Conservation (phyloP, 2,888 invertebrate species). For the Protula sp. region DNA sequence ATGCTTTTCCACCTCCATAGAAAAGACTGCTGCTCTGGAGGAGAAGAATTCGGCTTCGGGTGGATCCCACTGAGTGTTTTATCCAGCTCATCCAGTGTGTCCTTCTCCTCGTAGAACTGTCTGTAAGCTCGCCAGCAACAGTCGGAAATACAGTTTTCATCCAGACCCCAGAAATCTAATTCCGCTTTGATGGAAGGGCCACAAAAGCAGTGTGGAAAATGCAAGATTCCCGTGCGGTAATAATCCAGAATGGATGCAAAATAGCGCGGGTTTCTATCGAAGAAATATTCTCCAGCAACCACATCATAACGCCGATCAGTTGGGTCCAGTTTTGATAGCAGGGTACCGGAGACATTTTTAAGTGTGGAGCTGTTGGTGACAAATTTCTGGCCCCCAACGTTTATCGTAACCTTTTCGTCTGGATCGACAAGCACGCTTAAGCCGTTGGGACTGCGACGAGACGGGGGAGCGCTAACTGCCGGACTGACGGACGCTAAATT, state of each 20-base stretch:
- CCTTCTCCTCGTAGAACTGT: not conserved
- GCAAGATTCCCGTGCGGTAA: conserved; percentile 27
- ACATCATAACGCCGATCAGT: not conserved
- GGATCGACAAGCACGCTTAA: not conserved
- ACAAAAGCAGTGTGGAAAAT: conserved; percentile 27
- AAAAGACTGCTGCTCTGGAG: no score
- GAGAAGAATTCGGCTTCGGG: no score
- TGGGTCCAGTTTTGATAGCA: not conserved
- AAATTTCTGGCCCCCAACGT: not conserved
- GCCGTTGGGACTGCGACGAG: no score
- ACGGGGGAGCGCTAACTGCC: no score
- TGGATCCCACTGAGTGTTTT: no score
- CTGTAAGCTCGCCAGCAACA: not conserved
- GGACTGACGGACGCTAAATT: no score
- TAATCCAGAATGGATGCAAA: conserved; percentile 29
- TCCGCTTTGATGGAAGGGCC: conserved; percentile 22
- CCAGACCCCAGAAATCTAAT: conserved; percentile 28
- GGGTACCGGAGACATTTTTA: not conserved
- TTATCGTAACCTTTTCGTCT: not conserved
- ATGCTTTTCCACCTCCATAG: no score
- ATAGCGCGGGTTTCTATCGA: conserved; percentile 31
- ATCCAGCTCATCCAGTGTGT: not conserved
- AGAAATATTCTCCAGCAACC: conserved; percentile 20
- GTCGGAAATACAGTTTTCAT: conserved; percentile 6
- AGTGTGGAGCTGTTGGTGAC: not conserved